These are phyloP conservation scores for Schizopygopsis malacanthus DNA, from an alignment of 2,797 vertebrate species.

Conservation along the genomic window DNA sequence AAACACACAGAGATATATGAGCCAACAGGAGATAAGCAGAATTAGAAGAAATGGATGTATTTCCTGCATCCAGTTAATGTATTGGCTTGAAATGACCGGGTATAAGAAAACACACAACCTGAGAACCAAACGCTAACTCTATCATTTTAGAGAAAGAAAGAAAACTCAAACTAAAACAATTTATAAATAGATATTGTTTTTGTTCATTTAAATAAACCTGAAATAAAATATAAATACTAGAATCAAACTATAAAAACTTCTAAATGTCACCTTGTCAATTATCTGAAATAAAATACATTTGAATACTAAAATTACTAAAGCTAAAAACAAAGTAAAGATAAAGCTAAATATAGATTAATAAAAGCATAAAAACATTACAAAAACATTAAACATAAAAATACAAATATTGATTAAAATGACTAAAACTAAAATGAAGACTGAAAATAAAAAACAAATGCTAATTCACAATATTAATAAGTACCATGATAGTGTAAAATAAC, in stretches of 20 bases:
- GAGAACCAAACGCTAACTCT: background rate
- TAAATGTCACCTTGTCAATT: background rate
- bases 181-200: background rate
- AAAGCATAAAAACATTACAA: background rate
- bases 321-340: background rate
- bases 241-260: background rate
- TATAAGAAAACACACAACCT: background rate
- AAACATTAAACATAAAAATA: background rate
- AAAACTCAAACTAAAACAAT: background rate
- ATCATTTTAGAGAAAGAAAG: background rate
- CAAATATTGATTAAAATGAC: no score
- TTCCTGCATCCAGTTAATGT: background rate
- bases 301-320: background rate
- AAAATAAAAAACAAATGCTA: background rate
- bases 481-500: no score
- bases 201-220: background rate
- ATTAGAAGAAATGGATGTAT: slow-evolving; percentile 2
- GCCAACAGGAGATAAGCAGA: background rate
- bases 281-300: background rate
- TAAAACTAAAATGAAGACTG: background rate
- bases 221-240: background rate
- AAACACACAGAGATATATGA: background rate
- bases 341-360: background rate
- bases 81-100: background rate
- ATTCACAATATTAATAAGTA: background rate